Evolutionary conservation across 2,113 vertebrate genomes (phyloP), one percentile per base, ranked within the genome.

Genomic region (Passer montanus): DNA sequence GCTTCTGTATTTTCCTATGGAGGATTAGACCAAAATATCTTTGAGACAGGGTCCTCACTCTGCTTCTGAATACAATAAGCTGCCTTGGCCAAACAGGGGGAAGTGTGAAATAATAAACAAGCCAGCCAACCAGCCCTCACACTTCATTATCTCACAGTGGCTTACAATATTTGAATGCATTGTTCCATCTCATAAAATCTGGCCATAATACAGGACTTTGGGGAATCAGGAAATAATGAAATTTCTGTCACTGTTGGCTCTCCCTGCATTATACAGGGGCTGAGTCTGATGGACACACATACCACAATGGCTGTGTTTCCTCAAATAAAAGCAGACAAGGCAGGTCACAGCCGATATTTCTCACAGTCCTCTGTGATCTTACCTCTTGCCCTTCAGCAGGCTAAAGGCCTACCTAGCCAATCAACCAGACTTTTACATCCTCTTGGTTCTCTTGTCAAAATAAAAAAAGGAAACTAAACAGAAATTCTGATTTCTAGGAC

Each of bases 171-270:
- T 89, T 87, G 44, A 94, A 89, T 94, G 69, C 62, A 76, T 84
- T 90, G 73, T 82, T 94, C 68, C 60, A 78, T 95, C 80, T 91
- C 86, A 91, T 94, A 94, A 95, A 97, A 84, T 74, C 63, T 92
- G 88, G 35, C 59, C 76, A 59, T 87, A 94, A 84, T 43, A 73
- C 15, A 89, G 62, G 64, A 91, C 84, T 94, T 91, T 37, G 62
- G 76, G 80, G 81, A 94, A 92, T 75, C 73, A 79, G 69, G 53
- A 94, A 89, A 90, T 78, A 97, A 93, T 84, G 66, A 90, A 87
- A 92, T 81, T 79, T 88, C 76, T 91, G 87, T 37, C 87, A 91
- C 49, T 75, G 24, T 64, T 94, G 66, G 43, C 33, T 93, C 44
- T 72, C 33, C 58, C 41, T 59, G 27, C 27, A 8, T 63, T 74